Evolutionary conservation across 23 tunicate species (phyloP).

Genomic region (Clavelina lepadiformis): DNA sequence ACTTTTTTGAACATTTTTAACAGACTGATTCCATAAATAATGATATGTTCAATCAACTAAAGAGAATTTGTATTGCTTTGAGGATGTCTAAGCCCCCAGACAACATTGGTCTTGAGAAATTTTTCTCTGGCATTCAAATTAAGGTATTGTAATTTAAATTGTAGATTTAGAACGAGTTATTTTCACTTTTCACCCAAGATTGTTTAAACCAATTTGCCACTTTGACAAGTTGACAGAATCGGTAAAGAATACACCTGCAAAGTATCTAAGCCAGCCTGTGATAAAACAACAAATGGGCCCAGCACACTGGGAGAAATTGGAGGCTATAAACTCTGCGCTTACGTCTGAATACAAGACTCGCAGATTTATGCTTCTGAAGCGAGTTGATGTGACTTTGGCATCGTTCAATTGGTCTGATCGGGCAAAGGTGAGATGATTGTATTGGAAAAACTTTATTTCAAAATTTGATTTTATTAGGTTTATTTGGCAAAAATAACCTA

Average conservation of each 20-base stretch:
- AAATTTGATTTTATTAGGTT: too few relatives aligned
- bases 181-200: too few relatives aligned
- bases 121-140: slow-evolving; percentile 53
- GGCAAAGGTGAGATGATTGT: slow-evolving; percentile 44
- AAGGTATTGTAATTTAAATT: slow-evolving; percentile 27
- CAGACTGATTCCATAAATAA: slow-evolving; percentile 7
- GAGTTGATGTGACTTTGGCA: slow-evolving; percentile 75
- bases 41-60: slow-evolving; percentile 35
- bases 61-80: slow-evolving; percentile 38
- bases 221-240: slow-evolving; percentile 42
- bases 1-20: slow-evolving; percentile 2
- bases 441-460: not conserved
- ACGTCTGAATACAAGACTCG: slow-evolving; percentile 47
- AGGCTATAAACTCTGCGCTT: slow-evolving; percentile 47
- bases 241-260: slow-evolving; percentile 13
- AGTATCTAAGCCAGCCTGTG: slow-evolving; percentile 46
- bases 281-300: slow-evolving; percentile 60
- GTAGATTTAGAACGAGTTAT: not conserved
- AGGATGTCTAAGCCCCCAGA: slow-evolving; percentile 69
- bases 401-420: slow-evolving; percentile 88
- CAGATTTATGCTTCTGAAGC: slow-evolving; percentile 67
- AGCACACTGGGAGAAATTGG: slow-evolving; percentile 65
- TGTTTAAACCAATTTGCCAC: too few relatives aligned
- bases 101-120: slow-evolving; percentile 26
- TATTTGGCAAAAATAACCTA: too few relatives aligned